Evolutionary conservation across 2,113 vertebrate genomes (phyloP).

Genomic region (Oryzias javanicus): DNA sequence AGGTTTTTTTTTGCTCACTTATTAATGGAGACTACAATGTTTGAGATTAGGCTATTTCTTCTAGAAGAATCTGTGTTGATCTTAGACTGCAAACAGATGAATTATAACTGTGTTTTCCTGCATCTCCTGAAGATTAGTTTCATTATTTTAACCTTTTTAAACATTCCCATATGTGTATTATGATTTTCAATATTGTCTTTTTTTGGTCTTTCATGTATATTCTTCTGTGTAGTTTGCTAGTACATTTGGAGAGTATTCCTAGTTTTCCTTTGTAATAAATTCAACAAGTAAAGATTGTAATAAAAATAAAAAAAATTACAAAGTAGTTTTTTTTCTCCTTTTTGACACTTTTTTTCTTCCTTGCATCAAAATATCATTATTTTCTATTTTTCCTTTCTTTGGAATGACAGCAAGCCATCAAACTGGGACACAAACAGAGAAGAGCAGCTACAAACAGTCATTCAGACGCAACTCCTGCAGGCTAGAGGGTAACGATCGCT

Average conservation of each 20-base stretch:
- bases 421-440: too few relatives aligned
- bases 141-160: conserved; percentile 5
- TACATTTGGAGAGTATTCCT: conserved; percentile 1
- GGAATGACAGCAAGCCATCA: too few relatives aligned
- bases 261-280: conserved; percentile 17
- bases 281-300: conserved; percentile 22
- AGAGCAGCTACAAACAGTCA: too few relatives aligned
- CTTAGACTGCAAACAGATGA: background rate
- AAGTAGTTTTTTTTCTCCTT: background rate
- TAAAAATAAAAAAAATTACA: background rate
- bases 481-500: too few relatives aligned
- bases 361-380: too few relatives aligned
- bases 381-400: too few relatives aligned
- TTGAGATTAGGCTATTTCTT: too few relatives aligned
- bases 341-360: too few relatives aligned
- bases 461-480: too few relatives aligned
- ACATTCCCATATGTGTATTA: background rate
- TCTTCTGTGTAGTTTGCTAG: conserved; percentile 7
- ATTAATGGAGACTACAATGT: too few relatives aligned
- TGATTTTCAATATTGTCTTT: background rate
- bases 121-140: conserved; percentile 6
- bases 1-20: background rate
- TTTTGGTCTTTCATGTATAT: conserved; percentile 10
- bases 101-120: background rate
- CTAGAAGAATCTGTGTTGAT: too few relatives aligned